These are phyloP conservation scores for Anadara kagoshimensis DNA, from an alignment of 1,140 invertebrate species.

Conservation along the genomic window DNA sequence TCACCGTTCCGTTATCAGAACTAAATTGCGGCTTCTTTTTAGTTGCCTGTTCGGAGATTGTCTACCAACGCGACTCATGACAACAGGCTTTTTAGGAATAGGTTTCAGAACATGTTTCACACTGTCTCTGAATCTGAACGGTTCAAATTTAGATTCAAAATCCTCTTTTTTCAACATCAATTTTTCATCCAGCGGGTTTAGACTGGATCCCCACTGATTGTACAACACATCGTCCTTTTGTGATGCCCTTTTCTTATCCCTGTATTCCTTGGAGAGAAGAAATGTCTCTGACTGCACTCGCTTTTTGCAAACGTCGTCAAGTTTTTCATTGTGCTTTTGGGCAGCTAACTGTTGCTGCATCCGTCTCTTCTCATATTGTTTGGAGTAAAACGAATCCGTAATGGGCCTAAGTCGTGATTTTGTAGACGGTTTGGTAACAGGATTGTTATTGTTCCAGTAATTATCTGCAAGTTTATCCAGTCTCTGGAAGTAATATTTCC, in stretches of 20 bases:
- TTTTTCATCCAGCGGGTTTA: slow-evolving; percentile 14
- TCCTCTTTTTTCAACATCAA: slow-evolving; percentile 2
- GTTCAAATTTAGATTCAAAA: slow-evolving; percentile 5
- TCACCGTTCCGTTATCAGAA: slow-evolving; percentile 1
- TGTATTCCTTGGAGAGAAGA: not conserved
- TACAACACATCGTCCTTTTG: not conserved
- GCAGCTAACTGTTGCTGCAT: not conserved
- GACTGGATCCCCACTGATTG: slow-evolving; percentile 14
- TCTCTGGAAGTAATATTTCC: slow-evolving; percentile 9
- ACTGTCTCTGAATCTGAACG: slow-evolving; percentile 15
- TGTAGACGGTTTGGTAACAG: not conserved
- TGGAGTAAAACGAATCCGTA: slow-evolving; percentile 2
- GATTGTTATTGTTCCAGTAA: slow-evolving; percentile 10
- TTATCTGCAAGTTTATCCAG: slow-evolving; percentile 8
- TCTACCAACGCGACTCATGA: slow-evolving; percentile 8
- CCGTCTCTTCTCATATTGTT: not conserved
- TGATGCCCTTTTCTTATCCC: slow-evolving; percentile 2
- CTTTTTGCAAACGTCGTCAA: not conserved
- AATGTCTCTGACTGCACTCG: slow-evolving; percentile 11
- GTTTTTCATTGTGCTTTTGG: too few species aligned
- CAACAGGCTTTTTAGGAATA: slow-evolving; percentile 1
- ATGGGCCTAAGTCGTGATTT: not conserved
- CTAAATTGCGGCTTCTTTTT: slow-evolving; percentile 1
- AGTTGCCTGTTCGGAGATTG: not conserved
- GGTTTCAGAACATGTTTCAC: slow-evolving; percentile 17